Conservation (phyloP, 2,113 vertebrate species). For the Naja naja region DNA sequence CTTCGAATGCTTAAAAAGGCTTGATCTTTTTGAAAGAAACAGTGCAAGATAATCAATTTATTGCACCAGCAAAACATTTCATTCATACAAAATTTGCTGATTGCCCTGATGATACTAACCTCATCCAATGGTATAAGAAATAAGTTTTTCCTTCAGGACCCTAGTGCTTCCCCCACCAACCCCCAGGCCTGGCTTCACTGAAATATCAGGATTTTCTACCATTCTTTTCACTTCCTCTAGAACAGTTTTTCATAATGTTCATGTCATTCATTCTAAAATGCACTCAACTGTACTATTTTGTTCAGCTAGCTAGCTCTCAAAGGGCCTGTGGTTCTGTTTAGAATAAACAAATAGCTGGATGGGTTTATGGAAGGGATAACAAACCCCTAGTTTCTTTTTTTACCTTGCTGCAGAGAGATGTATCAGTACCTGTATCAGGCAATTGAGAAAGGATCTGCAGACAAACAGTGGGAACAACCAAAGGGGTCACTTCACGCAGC, state of each 20-base stretch:
- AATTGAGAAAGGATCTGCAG: background rate
- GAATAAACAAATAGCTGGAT: background rate
- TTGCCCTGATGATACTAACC: background rate
- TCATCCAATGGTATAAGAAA: background rate
- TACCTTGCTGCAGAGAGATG: background rate
- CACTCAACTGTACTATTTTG: background rate
- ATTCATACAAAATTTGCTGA: background rate
- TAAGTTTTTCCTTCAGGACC: background rate
- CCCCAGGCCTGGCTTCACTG: background rate
- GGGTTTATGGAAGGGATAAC: background rate
- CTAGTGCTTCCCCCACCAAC: background rate
- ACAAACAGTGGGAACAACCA: background rate
- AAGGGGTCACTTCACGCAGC: background rate
- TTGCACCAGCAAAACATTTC: background rate
- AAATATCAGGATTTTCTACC: background rate
- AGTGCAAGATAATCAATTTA: background rate
- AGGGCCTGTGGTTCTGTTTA: background rate
- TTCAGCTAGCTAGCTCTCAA: background rate
- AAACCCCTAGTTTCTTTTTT: background rate
- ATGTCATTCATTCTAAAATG: background rate
- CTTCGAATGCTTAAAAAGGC: background rate
- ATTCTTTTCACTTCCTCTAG: background rate
- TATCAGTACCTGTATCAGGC: background rate
- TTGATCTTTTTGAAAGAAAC: background rate
- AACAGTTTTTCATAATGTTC: background rate